Evolutionary conservation across 2,113 vertebrate species (phyloP).

Genomic region (Pholis gunnellus): DNA sequence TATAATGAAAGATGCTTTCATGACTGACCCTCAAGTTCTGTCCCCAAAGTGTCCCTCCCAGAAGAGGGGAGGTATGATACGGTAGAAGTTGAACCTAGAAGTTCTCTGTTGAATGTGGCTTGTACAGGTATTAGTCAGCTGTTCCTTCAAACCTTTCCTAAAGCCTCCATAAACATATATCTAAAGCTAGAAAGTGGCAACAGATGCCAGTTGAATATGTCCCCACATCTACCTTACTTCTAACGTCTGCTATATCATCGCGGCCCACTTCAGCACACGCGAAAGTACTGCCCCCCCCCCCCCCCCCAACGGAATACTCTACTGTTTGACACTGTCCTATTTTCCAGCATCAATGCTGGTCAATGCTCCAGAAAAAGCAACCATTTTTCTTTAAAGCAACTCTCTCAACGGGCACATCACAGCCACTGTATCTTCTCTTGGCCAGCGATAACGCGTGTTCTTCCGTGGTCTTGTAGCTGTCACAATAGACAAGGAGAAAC

Average conservation of each 20-base stretch:
- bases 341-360: slow-evolving; percentile 45
- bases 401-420: slow-evolving; percentile 42
- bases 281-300: not conserved
- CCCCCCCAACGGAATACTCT: slow-evolving; percentile 12
- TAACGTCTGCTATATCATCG: slow-evolving; percentile 16
- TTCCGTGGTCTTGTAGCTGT: slow-evolving; percentile 34
- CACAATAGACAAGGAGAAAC: slow-evolving; percentile 33
- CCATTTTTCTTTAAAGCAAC: slow-evolving; percentile 27
- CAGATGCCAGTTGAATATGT: slow-evolving; percentile 14
- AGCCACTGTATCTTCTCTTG: slow-evolving; percentile 14
- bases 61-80: not conserved
- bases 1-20: slow-evolving; percentile 1
- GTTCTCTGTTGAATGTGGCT: not conserved
- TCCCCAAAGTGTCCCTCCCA: slow-evolving; percentile 4
- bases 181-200: slow-evolving; percentile 4
- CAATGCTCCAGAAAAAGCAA: slow-evolving; percentile 50
- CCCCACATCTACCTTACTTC: not conserved
- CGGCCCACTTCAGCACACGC: slow-evolving; percentile 11
- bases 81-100: not conserved
- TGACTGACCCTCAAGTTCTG: not conserved
- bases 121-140: slow-evolving; percentile 8
- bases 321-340: slow-evolving; percentile 43
- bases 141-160: not conserved
- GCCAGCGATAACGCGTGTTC: slow-evolving; percentile 13
- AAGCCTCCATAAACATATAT: slow-evolving; percentile 3